A percentile compares a stretch with the other conserved stretches of the same genome.
phyloP scores from a whole-genome alignment of 2,113 vertebrate genomes.

The Tychaedon coryphoeus region DNA sequence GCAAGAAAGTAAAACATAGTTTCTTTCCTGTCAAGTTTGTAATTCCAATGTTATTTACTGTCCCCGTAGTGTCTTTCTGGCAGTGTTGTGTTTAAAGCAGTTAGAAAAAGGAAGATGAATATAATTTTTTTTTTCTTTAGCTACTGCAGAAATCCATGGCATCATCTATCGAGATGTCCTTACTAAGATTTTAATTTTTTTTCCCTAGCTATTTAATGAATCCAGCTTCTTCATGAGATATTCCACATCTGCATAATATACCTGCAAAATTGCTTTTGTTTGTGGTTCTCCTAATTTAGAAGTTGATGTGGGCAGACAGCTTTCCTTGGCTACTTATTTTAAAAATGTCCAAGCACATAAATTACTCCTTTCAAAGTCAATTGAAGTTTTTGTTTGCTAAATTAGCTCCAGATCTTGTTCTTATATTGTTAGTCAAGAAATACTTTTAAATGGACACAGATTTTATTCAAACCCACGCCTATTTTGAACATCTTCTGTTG shows the following conservation, averaged over 20 bases:
- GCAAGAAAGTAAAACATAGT: neutral
- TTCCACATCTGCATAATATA: neutral
- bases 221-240: neutral
- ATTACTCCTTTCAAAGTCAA: constrained; percentile 24
- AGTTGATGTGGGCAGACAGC: neutral
- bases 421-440: neutral
- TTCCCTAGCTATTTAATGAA: neutral
- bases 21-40: neutral
- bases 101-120: neutral
- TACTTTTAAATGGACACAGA: neutral
- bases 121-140: neutral
- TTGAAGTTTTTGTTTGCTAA: constrained; percentile 37
- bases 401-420: constrained; percentile 31
- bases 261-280: neutral
- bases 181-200: neutral
- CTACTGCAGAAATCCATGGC: neutral
- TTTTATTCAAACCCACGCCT: neutral
- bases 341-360: constrained; percentile 13
- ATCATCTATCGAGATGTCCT: neutral
- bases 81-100: neutral
- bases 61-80: neutral
- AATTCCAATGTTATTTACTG: neutral
- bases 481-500: neutral
- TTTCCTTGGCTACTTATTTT: constrained; percentile 47
- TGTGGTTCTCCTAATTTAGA: neutral